phyloP scores from a whole-genome alignment of 1,140 invertebrate species.

The Hyphantria cunea region DNA sequence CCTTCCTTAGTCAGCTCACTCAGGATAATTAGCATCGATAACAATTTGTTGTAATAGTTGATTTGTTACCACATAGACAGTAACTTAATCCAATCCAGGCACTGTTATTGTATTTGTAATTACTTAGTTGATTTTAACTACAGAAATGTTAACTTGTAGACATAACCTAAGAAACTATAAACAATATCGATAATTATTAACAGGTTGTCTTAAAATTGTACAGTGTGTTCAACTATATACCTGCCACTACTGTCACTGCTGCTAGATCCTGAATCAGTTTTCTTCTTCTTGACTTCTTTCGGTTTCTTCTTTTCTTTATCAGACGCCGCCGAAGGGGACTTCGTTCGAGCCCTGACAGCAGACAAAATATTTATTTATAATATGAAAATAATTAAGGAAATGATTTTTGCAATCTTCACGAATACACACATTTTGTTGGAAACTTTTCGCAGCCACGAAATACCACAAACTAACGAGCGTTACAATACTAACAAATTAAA shows the following conservation, averaged over 20 bases:
- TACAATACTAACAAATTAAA: too few relatives aligned
- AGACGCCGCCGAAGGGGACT: constrained; percentile 83
- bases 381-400: background rate
- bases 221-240: constrained; percentile 76
- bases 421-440: constrained; percentile 1
- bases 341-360: constrained; percentile 83
- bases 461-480: background rate
- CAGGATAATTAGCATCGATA: too few relatives aligned
- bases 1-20: too few relatives aligned
- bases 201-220: constrained; percentile 9
- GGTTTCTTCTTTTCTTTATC: constrained; percentile 88
- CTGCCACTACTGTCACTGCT: constrained; percentile 90
- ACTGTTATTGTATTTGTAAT: too few relatives aligned
- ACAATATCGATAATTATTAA: background rate
- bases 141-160: background rate
- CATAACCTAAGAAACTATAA: constrained; percentile 46
- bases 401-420: too few relatives aligned
- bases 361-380: constrained; percentile 12
- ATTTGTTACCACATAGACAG: too few relatives aligned
- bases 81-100: too few relatives aligned
- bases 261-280: constrained; percentile 86
- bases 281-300: constrained; percentile 85
- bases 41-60: too few relatives aligned
- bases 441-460: constrained; percentile 3
- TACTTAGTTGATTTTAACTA: too few relatives aligned